A percentile compares a stretch with the other conserved stretches of the same genome.
Evolutionary conservation across 2,888 invertebrate genomes (phyloP).

Genomic region (Campoletis raptor): DNA sequence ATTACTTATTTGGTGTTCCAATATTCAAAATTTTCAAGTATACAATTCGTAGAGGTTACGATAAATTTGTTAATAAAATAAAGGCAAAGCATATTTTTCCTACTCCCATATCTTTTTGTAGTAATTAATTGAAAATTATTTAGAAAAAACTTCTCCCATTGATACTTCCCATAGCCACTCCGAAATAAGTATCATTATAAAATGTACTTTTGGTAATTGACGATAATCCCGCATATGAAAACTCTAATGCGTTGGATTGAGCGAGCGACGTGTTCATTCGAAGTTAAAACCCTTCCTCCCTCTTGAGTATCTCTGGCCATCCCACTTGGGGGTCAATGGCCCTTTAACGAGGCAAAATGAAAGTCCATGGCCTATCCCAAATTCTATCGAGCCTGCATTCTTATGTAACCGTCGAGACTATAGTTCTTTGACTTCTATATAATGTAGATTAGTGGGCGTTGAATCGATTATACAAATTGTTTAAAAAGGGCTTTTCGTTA

Average conservation of each 20-base stretch:
- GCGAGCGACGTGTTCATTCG: constrained; percentile 12
- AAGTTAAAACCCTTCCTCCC: constrained; percentile 27
- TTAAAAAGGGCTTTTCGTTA: constrained; percentile 47
- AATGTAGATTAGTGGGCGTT: constrained; percentile 63
- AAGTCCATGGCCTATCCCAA: constrained; percentile 75
- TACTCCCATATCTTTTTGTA: too few relatives aligned
- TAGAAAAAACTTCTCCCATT: neutral
- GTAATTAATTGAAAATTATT: too few relatives aligned
- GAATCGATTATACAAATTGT: constrained; percentile 50
- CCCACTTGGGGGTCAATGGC: constrained; percentile 70
- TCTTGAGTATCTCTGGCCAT: constrained; percentile 6
- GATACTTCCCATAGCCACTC: neutral
- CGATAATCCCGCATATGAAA: neutral
- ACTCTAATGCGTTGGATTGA: neutral
- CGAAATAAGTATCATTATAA: neutral
- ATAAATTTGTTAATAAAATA: neutral
- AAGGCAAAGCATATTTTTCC: too few relatives aligned
- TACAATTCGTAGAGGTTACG: neutral
- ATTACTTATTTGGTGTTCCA: neutral
- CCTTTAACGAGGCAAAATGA: constrained; percentile 71
- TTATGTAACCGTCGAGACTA: constrained; percentile 74
- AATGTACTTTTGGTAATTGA: neutral
- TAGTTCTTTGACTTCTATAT: constrained; percentile 70
- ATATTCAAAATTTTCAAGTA: neutral
- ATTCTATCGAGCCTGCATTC: constrained; percentile 70